phyloP scores from a whole-genome alignment of 2,113 vertebrate genomes.

The Cephalopterus ornatus region DNA sequence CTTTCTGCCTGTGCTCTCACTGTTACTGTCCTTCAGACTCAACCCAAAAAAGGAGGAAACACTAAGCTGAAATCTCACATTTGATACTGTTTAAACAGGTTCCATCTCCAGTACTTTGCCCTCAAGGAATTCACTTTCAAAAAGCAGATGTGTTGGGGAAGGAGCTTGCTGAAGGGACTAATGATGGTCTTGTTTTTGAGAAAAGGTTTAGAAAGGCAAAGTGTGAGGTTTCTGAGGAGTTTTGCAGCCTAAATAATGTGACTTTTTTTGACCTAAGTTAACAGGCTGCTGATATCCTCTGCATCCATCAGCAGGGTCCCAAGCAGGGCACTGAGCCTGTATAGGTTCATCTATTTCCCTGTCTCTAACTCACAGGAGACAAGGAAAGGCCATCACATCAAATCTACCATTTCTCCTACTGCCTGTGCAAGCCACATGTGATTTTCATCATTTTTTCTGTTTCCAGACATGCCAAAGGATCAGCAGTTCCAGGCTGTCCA shows the following conservation, averaged over 20 bases:
- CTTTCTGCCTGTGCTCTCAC: neutral
- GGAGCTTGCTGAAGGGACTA: neutral
- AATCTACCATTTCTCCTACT: neutral
- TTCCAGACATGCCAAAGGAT: conserved; percentile 83
- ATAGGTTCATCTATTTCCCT: neutral
- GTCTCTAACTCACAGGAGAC: neutral
- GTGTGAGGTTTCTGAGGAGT: neutral
- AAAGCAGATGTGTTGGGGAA: neutral
- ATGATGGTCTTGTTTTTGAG: neutral
- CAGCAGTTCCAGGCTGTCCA: conserved; percentile 81
- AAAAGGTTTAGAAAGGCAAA: neutral
- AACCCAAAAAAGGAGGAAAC: neutral
- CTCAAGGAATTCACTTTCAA: neutral
- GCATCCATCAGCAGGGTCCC: neutral
- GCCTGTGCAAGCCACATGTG: neutral
- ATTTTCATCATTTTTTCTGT: neutral
- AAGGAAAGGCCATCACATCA: neutral
- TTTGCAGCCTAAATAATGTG: neutral
- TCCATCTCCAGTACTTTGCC: neutral
- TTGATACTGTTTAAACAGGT: neutral
- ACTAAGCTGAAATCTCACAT: neutral
- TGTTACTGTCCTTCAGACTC: neutral
- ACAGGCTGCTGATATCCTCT: neutral
- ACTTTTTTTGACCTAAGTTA: neutral
- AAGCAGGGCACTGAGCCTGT: neutral